A percentile compares a stretch with the other conserved stretches of the same genome.
phyloP scores from a whole-genome alignment of 2,797 vertebrate species.

The Sebastiscus albofasciatus region DNA sequence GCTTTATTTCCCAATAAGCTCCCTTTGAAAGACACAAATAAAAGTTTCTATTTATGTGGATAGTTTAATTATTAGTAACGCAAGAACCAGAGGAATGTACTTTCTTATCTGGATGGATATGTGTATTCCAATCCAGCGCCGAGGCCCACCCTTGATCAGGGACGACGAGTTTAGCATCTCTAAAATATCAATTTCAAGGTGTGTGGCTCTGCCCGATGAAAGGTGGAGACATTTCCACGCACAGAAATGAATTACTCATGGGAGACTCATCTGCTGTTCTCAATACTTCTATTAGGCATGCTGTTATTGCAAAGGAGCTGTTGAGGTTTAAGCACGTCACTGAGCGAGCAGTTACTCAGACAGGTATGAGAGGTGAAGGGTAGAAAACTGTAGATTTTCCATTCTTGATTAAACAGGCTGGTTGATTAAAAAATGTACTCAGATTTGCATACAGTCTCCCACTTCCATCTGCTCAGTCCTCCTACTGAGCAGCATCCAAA shows the following conservation, averaged over 20 bases:
- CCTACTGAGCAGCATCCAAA: not conserved
- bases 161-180: conserved; percentile 29
- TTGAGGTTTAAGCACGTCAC: conserved; percentile 39
- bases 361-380: conserved; percentile 10
- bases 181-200: conserved; percentile 78
- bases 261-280: conserved; percentile 62
- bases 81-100: not conserved
- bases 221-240: conserved; percentile 65
- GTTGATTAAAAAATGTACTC: conserved; percentile 36
- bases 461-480: conserved; percentile 20
- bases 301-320: conserved; percentile 42
- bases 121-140: conserved; percentile 14
- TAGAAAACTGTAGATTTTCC: conserved; percentile 20
- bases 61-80: conserved; percentile 9
- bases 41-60: not conserved
- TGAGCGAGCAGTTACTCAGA: conserved; percentile 22
- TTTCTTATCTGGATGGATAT: conserved; percentile 18
- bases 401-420: conserved; percentile 17
- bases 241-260: conserved; percentile 64
- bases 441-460: conserved; percentile 7
- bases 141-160: conserved; percentile 25
- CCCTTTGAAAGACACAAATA: conserved; percentile 1
- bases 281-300: conserved; percentile 55
- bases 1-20: conserved; percentile 22
- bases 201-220: conserved; percentile 60